These are phyloP conservation scores for Macrobrachium nipponense DNA, from an alignment of 1,140 invertebrate species.

Conservation along the genomic window DNA sequence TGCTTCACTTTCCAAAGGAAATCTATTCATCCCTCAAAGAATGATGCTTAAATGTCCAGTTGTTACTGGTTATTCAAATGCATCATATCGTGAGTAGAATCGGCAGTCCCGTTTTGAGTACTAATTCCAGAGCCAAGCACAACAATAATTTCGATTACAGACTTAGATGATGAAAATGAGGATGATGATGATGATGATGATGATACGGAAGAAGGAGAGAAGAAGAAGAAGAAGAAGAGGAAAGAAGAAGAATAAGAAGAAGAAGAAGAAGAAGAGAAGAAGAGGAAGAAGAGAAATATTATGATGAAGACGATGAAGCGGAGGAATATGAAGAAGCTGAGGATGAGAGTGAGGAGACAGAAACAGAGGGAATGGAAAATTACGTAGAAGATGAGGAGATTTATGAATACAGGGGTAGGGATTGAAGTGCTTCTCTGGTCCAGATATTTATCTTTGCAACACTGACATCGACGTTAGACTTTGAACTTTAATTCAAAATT, in stretches of 20 bases:
- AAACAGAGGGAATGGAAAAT: slow-evolving; percentile 36
- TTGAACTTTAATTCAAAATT: no score
- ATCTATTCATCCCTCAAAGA: no score
- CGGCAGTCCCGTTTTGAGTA: no score
- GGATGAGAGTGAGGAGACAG: slow-evolving; percentile 24
- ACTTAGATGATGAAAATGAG: background rate
- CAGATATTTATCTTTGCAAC: no score
- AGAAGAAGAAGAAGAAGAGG: slow-evolving; percentile 28
- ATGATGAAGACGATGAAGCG: slow-evolving; percentile 67
- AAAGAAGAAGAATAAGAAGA: slow-evolving; percentile 50
- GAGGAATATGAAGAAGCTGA: slow-evolving; percentile 42
- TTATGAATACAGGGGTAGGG: slow-evolving; percentile 3
- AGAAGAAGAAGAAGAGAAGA: background rate
- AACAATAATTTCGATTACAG: no score
- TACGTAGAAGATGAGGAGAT: slow-evolving; percentile 48
- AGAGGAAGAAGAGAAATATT: slow-evolving; percentile 33
- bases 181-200: background rate
- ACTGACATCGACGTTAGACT: no score
- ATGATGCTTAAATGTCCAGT: no score
- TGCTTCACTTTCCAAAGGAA: no score
- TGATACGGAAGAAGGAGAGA: background rate
- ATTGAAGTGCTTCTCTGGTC: no score
- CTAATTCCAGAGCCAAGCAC: no score
- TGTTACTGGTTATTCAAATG: no score
- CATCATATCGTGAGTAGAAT: no score